A percentile compares a stretch with the other conserved stretches of the same genome.
phyloP scores from a whole-genome alignment of 2,113 vertebrate species.

The Oncorhynchus tshawytscha region DNA sequence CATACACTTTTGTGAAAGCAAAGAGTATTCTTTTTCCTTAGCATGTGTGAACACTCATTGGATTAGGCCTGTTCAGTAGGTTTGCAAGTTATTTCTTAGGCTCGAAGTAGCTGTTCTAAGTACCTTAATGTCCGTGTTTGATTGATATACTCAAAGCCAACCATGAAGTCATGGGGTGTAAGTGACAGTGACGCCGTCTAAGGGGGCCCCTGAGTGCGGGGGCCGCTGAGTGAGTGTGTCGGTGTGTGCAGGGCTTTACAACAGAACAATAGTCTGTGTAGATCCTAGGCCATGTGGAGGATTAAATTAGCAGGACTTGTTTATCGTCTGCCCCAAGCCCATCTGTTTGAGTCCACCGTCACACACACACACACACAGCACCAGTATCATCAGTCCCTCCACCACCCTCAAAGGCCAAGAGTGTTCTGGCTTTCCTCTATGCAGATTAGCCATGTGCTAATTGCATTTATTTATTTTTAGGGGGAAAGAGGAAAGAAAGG shows the following conservation, averaged over 20 bases:
- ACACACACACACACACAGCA: conserved; percentile 5
- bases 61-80: no score
- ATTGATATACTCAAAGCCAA: neutral
- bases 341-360: conserved; percentile 75
- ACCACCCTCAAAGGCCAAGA: conserved; percentile 67
- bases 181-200: neutral
- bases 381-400: conserved; percentile 19
- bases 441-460: conserved; percentile 99
- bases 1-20: neutral
- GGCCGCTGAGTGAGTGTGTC: neutral
- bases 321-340: conserved; percentile 81
- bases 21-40: neutral
- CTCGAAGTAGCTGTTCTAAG: neutral
- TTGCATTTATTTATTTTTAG: conserved; percentile 74
- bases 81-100: neutral
- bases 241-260: conserved; percentile 47
- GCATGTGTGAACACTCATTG: no score
- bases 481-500: conserved; percentile 14
- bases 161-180: no score
- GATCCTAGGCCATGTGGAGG: conserved; percentile 55
- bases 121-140: neutral
- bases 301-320: conserved; percentile 77
- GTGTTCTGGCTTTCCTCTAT: conserved; percentile 83
- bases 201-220: neutral
- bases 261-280: conserved; percentile 49